Percentiles rank a stretch among this genome's conserved stretches.
Evolutionary conservation across 2,797 vertebrate species (phyloP).

Genomic region (Anguilla marmorata): DNA sequence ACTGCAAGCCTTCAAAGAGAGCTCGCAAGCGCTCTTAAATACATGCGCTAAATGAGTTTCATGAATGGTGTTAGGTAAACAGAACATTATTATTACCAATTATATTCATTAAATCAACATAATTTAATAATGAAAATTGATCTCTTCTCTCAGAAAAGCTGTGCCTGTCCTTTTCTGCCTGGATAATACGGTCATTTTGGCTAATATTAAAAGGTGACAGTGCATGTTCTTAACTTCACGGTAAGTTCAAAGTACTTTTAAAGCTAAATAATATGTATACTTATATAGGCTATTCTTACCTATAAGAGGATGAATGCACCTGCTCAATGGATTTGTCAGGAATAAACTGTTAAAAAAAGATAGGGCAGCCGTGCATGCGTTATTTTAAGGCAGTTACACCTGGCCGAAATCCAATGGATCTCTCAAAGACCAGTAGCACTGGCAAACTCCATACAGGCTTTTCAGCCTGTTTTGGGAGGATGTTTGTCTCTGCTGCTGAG

Average conservation of each 20-base stretch:
- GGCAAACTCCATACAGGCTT: neutral
- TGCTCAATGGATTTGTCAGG: neutral
- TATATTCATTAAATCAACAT: neutral
- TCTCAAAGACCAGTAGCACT: neutral
- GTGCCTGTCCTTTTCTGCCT: neutral
- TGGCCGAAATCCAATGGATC: neutral
- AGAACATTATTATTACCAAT: neutral
- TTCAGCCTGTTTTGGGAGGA: neutral
- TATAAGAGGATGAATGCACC: neutral
- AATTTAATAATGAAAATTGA: neutral
- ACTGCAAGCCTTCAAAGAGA: neutral
- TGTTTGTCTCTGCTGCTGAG: slow-evolving; percentile 35
- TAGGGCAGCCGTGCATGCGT: neutral
- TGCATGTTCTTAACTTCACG: neutral
- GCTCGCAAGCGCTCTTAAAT: neutral
- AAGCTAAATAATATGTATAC: neutral
- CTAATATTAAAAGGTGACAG: neutral
- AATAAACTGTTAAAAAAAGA: neutral
- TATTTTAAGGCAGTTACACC: neutral
- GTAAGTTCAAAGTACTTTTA: neutral
- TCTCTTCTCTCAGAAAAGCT: neutral
- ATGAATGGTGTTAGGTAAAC: neutral
- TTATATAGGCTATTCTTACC: neutral
- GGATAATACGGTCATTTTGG: neutral
- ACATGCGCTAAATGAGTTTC: neutral